Evolutionary conservation across 2,797 vertebrate genomes (phyloP).

Genomic region (Hypotaenidia philippensis): DNA sequence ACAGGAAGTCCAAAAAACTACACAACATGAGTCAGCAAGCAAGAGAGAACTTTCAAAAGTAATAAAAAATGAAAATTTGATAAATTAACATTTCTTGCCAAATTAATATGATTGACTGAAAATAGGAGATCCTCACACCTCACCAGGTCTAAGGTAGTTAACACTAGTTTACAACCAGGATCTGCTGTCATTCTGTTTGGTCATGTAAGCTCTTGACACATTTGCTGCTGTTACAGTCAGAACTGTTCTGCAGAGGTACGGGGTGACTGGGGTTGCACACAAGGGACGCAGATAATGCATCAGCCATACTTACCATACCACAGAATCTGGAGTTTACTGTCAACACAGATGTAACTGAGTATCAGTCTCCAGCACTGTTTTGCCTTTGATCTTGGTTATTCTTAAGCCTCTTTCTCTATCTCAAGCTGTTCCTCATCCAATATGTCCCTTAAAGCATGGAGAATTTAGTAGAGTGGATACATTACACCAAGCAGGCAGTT

Average conservation of each 20-base stretch:
- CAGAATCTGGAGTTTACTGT: neutral
- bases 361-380: neutral
- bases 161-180: neutral
- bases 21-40: neutral
- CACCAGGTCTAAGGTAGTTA: neutral
- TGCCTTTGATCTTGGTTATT: neutral
- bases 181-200: neutral
- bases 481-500: neutral
- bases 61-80: neutral
- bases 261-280: neutral
- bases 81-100: neutral
- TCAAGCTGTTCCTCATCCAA: neutral
- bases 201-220: neutral
- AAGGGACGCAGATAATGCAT: neutral
- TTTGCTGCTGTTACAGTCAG: neutral
- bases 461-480: neutral
- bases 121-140: neutral
- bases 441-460: neutral
- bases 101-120: neutral
- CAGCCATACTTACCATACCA: neutral
- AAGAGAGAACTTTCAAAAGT: neutral
- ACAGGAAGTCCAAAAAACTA: neutral
- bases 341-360: neutral
- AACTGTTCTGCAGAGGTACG: neutral
- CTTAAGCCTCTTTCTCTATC: neutral